These are phyloP conservation scores for Decapterus maruadsi DNA, from an alignment of 2,797 vertebrate genomes.

Conservation along the genomic window DNA sequence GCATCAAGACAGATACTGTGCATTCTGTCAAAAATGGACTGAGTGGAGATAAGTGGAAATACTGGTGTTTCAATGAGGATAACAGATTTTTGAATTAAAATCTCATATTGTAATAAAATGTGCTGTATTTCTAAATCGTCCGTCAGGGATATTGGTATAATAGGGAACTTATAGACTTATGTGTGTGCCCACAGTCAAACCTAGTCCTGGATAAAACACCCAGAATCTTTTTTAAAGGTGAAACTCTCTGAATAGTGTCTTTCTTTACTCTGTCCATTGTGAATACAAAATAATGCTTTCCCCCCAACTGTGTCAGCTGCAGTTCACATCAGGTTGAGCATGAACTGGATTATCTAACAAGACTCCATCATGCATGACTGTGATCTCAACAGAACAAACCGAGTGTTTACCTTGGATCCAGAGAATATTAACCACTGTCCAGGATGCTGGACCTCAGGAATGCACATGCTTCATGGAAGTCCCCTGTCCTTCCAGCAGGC, in stretches of 20 bases:
- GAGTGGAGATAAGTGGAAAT: not conserved
- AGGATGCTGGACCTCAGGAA: conserved; percentile 32
- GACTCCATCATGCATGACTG: not conserved
- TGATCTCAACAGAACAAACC: conserved; percentile 26
- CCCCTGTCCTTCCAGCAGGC: conserved; percentile 58
- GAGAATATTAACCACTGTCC: conserved; percentile 31
- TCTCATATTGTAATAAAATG: not conserved
- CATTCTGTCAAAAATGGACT: not conserved
- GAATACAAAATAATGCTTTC: not conserved
- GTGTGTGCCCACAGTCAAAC: not conserved
- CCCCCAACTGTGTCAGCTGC: not conserved
- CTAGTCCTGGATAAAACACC: not conserved
- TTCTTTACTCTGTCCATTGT: not conserved
- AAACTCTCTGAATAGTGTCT: not conserved
- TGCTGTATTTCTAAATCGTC: not conserved
- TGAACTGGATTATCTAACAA: conserved; percentile 8
- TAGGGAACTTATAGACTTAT: not conserved
- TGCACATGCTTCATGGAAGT: conserved; percentile 55
- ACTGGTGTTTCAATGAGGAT: not conserved
- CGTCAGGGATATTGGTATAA: not conserved
- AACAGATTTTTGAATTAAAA: not conserved
- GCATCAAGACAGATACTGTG: not conserved
- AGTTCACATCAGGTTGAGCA: not conserved
- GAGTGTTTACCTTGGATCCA: conserved; percentile 34
- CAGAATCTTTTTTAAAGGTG: not conserved